Conservation (phyloP, 1,140 invertebrate species). For the Liolophura sinensis region DNA sequence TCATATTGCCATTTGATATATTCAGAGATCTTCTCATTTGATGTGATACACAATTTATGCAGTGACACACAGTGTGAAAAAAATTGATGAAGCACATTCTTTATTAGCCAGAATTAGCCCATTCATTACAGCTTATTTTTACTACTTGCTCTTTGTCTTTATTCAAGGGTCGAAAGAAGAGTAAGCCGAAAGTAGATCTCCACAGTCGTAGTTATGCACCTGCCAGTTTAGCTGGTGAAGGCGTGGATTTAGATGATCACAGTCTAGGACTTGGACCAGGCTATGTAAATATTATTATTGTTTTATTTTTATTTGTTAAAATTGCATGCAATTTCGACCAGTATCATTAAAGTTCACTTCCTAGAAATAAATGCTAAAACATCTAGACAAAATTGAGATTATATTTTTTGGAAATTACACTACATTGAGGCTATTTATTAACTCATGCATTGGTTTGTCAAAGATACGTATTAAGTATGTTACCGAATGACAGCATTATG, state of each 20-base stretch:
- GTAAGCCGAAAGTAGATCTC: conserved; percentile 27
- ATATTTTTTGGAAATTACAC: too few relatives aligned
- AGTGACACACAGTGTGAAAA: background rate
- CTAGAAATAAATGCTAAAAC: too few relatives aligned
- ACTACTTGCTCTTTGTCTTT: conserved; percentile 13
- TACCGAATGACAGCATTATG: too few relatives aligned
- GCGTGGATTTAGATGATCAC: conserved; percentile 12
- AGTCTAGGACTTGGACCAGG: conserved; percentile 11
- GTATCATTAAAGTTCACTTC: background rate
- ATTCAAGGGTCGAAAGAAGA: conserved; percentile 32
- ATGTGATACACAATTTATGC: background rate
- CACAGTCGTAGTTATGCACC: conserved; percentile 43
- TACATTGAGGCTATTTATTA: too few relatives aligned
- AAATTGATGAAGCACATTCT: background rate
- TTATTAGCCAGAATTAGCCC: conserved; percentile 10
- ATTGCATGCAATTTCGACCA: background rate
- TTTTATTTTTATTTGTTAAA: conserved; percentile 12
- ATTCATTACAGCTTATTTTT: conserved; percentile 10
- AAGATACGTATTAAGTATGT: too few relatives aligned
- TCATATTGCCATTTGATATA: background rate
- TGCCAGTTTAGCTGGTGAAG: conserved; percentile 33
- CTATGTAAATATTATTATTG: conserved; percentile 16
- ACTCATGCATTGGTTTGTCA: too few relatives aligned
- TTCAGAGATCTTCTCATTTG: background rate
- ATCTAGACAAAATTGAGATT: too few relatives aligned